A percentile compares a stretch with the other conserved stretches of the same genome.
These are phyloP conservation scores for Avahi laniger DNA, from an alignment of 2,797 vertebrate genomes.

Conservation along the genomic window DNA sequence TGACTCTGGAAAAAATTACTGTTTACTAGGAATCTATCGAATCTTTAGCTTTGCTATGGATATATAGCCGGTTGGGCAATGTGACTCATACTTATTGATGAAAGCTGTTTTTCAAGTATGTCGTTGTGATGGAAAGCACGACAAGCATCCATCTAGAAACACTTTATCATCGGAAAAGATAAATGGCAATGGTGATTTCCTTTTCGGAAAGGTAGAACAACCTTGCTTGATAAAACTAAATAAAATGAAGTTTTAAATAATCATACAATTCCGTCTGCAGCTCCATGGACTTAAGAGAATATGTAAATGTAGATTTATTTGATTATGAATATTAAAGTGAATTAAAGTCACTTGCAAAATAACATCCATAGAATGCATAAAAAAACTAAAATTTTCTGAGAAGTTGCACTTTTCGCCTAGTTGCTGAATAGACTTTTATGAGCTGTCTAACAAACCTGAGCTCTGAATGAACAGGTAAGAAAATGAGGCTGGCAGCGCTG, in stretches of 20 bases:
- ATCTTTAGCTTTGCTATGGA: neutral
- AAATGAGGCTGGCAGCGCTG: rapidly evolving
- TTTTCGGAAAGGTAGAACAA: neutral
- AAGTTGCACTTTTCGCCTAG: neutral
- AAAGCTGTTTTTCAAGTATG: neutral
- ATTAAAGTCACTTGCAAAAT: neutral
- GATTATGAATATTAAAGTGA: neutral
- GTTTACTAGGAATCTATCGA: neutral
- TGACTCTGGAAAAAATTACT: neutral
- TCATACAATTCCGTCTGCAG: neutral
- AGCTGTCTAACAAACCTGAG: neutral
- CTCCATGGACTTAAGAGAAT: neutral
- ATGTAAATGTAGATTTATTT: neutral
- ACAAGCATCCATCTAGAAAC: conserved; percentile 14
- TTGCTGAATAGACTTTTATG: neutral
- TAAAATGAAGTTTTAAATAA: conserved; percentile 33
- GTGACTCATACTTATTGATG: neutral
- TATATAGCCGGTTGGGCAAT: neutral
- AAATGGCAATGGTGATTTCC: neutral
- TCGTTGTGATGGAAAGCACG: neutral
- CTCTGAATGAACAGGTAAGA: neutral
- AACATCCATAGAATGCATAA: neutral
- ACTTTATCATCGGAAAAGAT: conserved; percentile 37
- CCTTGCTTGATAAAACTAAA: neutral
- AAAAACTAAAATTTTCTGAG: neutral